Base-by-base conservation (phyloP, 2,888 invertebrate genomes). In the Vanessa cardui region DNA sequence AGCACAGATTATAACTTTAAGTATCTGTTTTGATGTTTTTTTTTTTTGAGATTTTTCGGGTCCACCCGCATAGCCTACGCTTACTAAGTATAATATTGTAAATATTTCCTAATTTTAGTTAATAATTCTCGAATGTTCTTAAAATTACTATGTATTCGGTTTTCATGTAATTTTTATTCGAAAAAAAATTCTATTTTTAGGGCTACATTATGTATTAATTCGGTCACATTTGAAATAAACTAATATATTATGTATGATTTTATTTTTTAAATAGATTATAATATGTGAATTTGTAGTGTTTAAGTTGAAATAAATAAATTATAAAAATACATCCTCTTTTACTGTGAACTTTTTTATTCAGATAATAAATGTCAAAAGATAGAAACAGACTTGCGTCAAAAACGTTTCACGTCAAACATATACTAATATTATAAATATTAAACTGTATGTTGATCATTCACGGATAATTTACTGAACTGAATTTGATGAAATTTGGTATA, bases 161-260 rank as follows among this genome's bases (percentile, higher is more conserved):
- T 39, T 39, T 39, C 12, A 50, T 20, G 18, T 18, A 9, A 18
- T 33, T 65, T 58, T 46, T 58, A 56, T 66, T 66, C n/a, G n/a
- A n/a, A n/a, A n/a, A 16, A 33, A 61, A 61, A 54, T 66, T 58
- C 39, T 60, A 60, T 60, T 15, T 45, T 58, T 45, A 59, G 26
- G 26, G 15, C 6, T 9, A n/a, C 47, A 6, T 15, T 47, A 47
- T 47, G 18, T 18, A 47, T 47, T 47, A 47, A 18, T 47, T 47
- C 47, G 18, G 47, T 18, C 47, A 16, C 47, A 47, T 4, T 39
- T 18, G 20, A 69, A 76, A 76, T 73, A 73, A 74, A 74, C 70
- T 77, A 77, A 78, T 78, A 76, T 78, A 79, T 78, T 76, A 62
- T 50, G 61, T 61, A 76, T 77, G 76, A 69, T 69, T 74, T 71